A percentile compares a stretch with the other conserved stretches of the same genome.
These are phyloP conservation scores for Galendromus occidentalis DNA, from an alignment of 1,140 invertebrate species.

Conservation along the genomic window DNA sequence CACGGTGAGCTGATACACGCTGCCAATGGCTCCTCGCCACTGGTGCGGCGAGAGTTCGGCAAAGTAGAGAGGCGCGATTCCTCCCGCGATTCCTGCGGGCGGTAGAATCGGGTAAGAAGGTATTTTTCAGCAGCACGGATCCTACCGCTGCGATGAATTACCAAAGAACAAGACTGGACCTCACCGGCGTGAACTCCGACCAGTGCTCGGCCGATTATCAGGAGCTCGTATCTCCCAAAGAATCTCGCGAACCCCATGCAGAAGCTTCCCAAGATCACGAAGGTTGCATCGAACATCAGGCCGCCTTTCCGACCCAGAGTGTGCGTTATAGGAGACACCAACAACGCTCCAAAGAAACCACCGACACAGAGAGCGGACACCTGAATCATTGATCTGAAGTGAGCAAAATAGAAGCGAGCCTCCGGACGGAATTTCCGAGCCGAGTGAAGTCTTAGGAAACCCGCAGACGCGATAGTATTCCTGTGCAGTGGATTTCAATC, in stretches of 20 bases:
- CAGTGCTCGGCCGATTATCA: neutral
- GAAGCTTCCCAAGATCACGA: neutral
- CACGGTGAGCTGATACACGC: neutral
- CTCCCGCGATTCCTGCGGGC: neutral
- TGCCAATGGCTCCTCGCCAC: constrained; percentile 1
- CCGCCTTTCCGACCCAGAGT: neutral
- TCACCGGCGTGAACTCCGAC: constrained; percentile 1
- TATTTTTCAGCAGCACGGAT: neutral
- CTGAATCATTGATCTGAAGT: too few species aligned
- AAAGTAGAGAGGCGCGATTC: neutral
- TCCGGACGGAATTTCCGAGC: too few species aligned
- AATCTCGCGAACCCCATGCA: neutral
- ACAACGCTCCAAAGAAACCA: neutral
- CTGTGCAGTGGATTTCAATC: too few species aligned
- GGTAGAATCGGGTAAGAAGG: neutral
- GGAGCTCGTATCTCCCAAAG: neutral
- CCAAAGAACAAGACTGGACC: too few species aligned
- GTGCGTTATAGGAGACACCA: neutral
- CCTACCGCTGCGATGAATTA: too few species aligned
- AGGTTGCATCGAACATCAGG: neutral
- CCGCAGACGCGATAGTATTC: too few species aligned
- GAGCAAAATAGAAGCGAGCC: too few species aligned
- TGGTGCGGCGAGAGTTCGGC: neutral
- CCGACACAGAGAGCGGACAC: neutral
- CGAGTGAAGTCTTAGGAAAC: too few species aligned